These are phyloP conservation scores for Saimiri boliviensis DNA, from an alignment of 2,113 vertebrate genomes.

Conservation along the genomic window DNA sequence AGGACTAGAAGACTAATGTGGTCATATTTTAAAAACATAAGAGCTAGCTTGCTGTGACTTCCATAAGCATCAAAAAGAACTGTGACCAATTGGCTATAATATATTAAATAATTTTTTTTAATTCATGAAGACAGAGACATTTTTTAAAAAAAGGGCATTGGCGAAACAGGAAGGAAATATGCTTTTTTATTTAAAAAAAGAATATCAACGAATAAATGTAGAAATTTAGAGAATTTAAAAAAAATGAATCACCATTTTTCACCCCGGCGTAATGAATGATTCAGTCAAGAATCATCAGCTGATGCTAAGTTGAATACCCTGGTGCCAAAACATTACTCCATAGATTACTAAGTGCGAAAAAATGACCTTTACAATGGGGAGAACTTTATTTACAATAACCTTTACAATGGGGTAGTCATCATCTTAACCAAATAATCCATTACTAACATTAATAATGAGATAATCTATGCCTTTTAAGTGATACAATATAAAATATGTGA, in stretches of 20 bases:
- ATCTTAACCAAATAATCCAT: neutral
- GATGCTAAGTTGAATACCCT: neutral
- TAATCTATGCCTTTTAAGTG: neutral
- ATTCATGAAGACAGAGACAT: neutral
- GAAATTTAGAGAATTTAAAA: neutral
- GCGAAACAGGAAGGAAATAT: neutral
- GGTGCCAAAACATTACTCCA: neutral
- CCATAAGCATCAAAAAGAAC: neutral
- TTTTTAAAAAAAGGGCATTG: neutral
- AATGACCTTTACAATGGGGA: neutral
- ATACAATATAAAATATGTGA: slow-evolving; percentile 28
- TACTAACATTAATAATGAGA: neutral
- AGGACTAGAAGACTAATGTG: neutral
- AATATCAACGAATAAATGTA: neutral
- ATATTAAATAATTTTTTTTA: neutral
- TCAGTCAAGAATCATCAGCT: neutral
- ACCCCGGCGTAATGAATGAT: neutral
- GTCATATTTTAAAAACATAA: neutral
- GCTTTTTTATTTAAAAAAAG: neutral
- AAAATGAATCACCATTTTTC: neutral
- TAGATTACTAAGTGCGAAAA: neutral
- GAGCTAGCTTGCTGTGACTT: neutral
- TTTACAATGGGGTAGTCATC: neutral
- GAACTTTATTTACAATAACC: neutral
- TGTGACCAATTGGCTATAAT: neutral